These are phyloP conservation scores for Protonemura montana DNA, from an alignment of 2,888 invertebrate genomes.

Conservation along the genomic window DNA sequence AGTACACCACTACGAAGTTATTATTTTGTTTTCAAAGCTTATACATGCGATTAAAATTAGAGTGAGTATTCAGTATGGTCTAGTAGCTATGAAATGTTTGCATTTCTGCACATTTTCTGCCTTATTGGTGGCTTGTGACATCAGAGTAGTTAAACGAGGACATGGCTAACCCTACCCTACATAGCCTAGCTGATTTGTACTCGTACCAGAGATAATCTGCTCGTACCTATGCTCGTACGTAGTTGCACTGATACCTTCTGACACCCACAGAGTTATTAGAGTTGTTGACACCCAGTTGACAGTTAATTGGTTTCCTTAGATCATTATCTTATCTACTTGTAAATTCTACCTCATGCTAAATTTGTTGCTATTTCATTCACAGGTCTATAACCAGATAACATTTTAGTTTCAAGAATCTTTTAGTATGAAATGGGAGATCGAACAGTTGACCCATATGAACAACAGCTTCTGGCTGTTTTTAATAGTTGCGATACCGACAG, in stretches of 20 bases:
- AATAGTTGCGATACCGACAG: conserved; percentile 78
- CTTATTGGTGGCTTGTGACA: no score
- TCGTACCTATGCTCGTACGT: not conserved
- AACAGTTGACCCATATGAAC: conserved; percentile 74
- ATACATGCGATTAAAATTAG: no score
- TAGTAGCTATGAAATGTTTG: no score
- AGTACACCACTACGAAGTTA: no score
- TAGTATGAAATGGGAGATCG: conserved; percentile 46
- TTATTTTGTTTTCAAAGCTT: no score
- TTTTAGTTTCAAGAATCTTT: not conserved
- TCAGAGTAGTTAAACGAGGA: not conserved
- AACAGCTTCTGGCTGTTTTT: conserved; percentile 81
- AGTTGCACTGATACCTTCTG: no score
- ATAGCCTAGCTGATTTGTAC: not conserved
- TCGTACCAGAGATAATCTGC: no score
- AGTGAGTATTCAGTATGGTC: no score
- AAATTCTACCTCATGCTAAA: not conserved
- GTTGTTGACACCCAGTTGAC: not conserved
- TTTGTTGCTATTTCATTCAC: no score
- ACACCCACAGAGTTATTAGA: not conserved
- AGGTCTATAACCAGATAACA: no score
- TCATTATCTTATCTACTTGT: not conserved
- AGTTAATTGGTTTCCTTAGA: not conserved
- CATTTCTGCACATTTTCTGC: no score
- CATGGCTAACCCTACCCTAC: not conserved